phyloP scores from a whole-genome alignment of 2,113 vertebrate genomes.

The Lethenteron camtschaticum region DNA sequence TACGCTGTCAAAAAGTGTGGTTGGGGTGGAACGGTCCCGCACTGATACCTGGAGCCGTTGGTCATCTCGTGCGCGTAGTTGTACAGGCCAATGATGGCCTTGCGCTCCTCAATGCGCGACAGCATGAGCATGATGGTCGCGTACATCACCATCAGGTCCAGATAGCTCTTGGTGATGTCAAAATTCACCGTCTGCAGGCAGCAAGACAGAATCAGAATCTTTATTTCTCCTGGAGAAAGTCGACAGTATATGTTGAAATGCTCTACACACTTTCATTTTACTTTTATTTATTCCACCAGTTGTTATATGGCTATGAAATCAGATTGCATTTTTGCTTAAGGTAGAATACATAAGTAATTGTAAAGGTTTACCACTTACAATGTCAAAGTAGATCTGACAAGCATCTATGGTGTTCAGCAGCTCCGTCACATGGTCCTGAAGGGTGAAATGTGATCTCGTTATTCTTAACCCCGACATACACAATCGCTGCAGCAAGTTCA shows the following conservation, averaged over 20 bases:
- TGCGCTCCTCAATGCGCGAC: constrained; percentile 62
- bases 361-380: constrained; percentile 32
- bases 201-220: too few species aligned
- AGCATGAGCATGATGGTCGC: constrained; percentile 52
- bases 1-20: too few species aligned
- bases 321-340: too few species aligned
- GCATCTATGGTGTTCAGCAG: constrained; percentile 70
- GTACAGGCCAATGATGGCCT: constrained; percentile 47
- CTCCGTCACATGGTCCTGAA: constrained; percentile 74
- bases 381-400: constrained; percentile 63
- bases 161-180: constrained; percentile 58
- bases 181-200: constrained; percentile 44
- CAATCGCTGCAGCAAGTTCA: too few species aligned
- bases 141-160: constrained; percentile 70
- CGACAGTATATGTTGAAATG: too few species aligned
- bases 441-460: not conserved
- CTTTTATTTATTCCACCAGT: too few species aligned
- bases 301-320: too few species aligned
- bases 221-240: too few species aligned
- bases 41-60: constrained; percentile 40
- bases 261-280: too few species aligned
- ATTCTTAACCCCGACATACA: too few species aligned
- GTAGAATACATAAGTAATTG: too few species aligned
- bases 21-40: too few species aligned
- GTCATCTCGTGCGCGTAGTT: constrained; percentile 69